Conservation (phyloP, 2,888 invertebrate species). For the Glaucopsyche alexis region DNA sequence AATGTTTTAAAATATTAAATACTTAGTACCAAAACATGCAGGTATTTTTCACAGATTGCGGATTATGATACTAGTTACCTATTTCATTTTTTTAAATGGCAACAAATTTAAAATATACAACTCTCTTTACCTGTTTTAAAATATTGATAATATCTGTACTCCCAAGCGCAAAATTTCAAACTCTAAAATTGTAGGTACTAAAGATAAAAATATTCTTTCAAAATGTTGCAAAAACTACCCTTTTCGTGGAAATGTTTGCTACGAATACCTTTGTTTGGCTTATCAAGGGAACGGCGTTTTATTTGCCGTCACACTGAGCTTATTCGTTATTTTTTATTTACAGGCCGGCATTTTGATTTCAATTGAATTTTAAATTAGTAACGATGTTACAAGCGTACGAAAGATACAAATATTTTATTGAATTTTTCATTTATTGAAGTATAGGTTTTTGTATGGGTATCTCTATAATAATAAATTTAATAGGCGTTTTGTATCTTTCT, state of each 20-base stretch:
- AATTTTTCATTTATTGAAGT: no score
- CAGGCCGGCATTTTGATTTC: constrained; percentile 16
- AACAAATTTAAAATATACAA: background rate
- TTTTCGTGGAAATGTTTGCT: constrained; percentile 26
- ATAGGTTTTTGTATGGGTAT: no score
- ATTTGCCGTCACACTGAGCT: constrained; percentile 33
- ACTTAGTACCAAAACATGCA: no score
- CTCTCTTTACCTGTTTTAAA: background rate
- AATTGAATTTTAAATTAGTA: constrained; percentile 15
- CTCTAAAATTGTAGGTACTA: background rate
- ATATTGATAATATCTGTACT: background rate
- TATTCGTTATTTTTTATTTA: constrained; percentile 3
- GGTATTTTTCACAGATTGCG: no score
- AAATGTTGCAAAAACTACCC: constrained; percentile 9
- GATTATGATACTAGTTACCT: no score
- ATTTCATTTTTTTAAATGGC: background rate
- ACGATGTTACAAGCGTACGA: background rate
- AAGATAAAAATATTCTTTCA: constrained; percentile 9
- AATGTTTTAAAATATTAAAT: no score
- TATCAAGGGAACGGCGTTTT: constrained; percentile 26
- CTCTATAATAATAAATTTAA: no score
- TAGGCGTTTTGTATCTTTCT: no score
- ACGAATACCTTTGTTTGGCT: constrained; percentile 42
- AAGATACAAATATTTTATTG: background rate
- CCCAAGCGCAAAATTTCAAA: background rate